Base-by-base conservation (phyloP, 2,888 invertebrate species). In the Liposcelis brunnea region DNA sequence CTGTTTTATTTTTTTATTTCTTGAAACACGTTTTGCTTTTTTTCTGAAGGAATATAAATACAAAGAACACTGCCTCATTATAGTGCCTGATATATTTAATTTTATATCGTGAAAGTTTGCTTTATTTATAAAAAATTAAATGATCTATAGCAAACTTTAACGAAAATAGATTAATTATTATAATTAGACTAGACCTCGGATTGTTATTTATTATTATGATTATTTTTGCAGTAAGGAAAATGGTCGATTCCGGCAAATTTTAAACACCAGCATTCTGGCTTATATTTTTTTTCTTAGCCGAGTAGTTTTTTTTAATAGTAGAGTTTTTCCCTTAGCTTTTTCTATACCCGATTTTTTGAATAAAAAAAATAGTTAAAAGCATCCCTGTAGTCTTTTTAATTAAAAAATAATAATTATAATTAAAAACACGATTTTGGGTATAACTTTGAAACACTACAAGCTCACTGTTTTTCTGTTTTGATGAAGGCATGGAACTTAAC, bases 1-100 rank as follows among this genome's bases (percentile, higher is more conserved):
- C 44, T 49, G 42, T 49, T 43, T 26, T 8, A 33, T 49, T 40
- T 44, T 34, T 50, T 36, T 50, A 44, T 48, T 48, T 46, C 44
- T 50, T 44, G 40, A 38, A 34, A 48, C 48, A 19, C 44, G 42
- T 46, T 44, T 47, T 42, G 42, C 46, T 47, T 50, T 44, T 50
- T 46, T 50, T 48, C 46, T 48, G 45, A 47, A 8, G 26, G 26
- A 4, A 6, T 6, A 26, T 6, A 26, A 26, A 26, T 6, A 26
- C 4, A 26, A 26, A 4, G 4, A 26, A 26, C 26, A 26, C 26
- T n/a, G n/a, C n/a, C n/a, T n/a, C n/a, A n/a, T n/a, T n/a, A n/a
- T n/a, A n/a, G n/a, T n/a, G n/a, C n/a, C n/a, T n/a, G n/a, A n/a
- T n/a, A n/a, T n/a, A n/a, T n/a, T n/a, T n/a, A n/a, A n/a, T n/a